Conservation (phyloP, 2,888 invertebrate genomes). For the Eupithecia centaureata region DNA sequence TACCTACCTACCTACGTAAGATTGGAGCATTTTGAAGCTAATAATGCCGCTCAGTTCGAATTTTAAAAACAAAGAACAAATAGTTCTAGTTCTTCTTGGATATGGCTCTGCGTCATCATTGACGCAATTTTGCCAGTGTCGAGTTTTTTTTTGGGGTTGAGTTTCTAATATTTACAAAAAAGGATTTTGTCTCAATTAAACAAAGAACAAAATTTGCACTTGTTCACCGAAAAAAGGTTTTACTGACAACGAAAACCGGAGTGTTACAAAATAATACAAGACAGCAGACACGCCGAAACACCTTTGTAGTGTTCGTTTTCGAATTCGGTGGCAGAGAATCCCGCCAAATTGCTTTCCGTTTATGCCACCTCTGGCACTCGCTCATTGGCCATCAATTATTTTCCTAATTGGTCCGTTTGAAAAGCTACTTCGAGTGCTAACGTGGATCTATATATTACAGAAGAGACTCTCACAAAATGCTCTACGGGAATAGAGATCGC, state of each 20-base stretch:
- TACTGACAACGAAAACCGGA: constrained; percentile 1
- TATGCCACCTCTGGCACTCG: constrained; percentile 39
- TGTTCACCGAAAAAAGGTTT: neutral
- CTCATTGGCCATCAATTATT: constrained; percentile 69
- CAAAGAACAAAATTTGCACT: too few relatives aligned
- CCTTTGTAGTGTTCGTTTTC: constrained; percentile 3
- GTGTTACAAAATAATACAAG: constrained; percentile 1
- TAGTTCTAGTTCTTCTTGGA: too few relatives aligned
- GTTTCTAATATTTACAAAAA: too few relatives aligned
- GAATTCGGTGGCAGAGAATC: constrained; percentile 20
- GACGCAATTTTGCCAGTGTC: too few relatives aligned
- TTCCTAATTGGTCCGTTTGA: constrained; percentile 68
- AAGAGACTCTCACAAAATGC: constrained; percentile 21
- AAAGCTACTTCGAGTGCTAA: constrained; percentile 51
- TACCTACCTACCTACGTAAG: neutral
- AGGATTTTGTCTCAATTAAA: too few relatives aligned
- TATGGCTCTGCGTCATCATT: too few relatives aligned
- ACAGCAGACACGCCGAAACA: constrained; percentile 12
- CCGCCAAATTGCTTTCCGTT: constrained; percentile 38
- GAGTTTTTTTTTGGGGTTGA: too few relatives aligned
- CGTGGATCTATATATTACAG: constrained; percentile 33
- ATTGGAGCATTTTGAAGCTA: neutral
- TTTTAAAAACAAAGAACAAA: neutral
- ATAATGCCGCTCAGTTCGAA: neutral
- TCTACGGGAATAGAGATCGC: too few relatives aligned